Evolutionary conservation across 2,888 invertebrate species (phyloP).

Genomic region (Lingula anatina): DNA sequence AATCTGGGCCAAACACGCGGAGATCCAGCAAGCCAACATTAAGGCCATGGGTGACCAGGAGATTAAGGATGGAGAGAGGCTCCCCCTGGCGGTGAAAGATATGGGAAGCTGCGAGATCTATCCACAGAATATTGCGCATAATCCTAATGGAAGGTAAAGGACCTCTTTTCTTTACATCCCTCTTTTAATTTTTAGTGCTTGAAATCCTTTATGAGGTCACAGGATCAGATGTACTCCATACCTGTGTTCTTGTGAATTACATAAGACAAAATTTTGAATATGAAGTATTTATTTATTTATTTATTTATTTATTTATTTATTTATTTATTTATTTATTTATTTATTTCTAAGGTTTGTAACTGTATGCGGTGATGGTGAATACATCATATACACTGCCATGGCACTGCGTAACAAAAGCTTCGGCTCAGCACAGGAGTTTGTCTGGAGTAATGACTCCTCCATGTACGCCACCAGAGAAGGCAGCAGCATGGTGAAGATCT

Average conservation of each 20-base stretch:
- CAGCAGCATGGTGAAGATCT: slow-evolving; percentile 81
- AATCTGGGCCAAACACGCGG: slow-evolving; percentile 97
- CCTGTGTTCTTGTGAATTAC: neutral
- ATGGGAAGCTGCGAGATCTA: slow-evolving; percentile 99
- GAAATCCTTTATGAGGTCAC: no score
- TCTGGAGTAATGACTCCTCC: slow-evolving; percentile 93
- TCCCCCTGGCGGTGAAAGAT: slow-evolving; percentile 93
- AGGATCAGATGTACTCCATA: neutral
- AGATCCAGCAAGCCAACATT: slow-evolving; percentile 93
- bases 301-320: no score
- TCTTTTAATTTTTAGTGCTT: no score
- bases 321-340: no score
- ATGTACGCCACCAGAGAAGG: slow-evolving; percentile 78
- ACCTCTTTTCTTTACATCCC: neutral
- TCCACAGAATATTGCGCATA: slow-evolving; percentile 96
- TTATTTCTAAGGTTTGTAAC: slow-evolving; percentile 66
- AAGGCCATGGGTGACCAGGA: slow-evolving; percentile 62
- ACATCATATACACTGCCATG: slow-evolving; percentile 99
- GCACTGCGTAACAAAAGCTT: slow-evolving; percentile 97
- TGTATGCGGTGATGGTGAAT: slow-evolving; percentile 99
- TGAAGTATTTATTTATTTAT: no score
- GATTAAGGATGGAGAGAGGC: slow-evolving; percentile 83
- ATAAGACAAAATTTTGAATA: no score
- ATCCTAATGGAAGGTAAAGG: slow-evolving; percentile 83
- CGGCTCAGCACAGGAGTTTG: slow-evolving; percentile 96